Conservation (phyloP, 2,113 vertebrate species). For the Scartelaos histophorus region DNA sequence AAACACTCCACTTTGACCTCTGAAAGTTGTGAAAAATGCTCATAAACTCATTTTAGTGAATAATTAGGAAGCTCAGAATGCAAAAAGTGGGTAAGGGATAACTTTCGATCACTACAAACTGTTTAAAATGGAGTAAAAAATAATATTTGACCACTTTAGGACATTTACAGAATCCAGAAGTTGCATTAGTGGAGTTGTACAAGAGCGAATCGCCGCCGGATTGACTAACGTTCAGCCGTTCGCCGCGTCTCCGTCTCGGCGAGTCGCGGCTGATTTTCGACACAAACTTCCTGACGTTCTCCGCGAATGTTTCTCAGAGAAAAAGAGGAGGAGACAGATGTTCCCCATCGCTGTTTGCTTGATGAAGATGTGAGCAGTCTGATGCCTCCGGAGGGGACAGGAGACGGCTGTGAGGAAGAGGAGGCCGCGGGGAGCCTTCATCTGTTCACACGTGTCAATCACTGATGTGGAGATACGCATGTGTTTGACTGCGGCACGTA, state of each 20-base stretch:
- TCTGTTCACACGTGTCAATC: constrained; percentile 69
- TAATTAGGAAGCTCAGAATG: no score
- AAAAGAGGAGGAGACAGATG: constrained; percentile 46
- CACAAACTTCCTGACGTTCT: constrained; percentile 15
- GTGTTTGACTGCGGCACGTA: constrained; percentile 58
- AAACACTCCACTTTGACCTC: no score
- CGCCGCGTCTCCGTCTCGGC: neutral
- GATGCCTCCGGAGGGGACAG: constrained; percentile 35
- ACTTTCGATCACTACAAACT: no score
- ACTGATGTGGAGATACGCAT: constrained; percentile 65
- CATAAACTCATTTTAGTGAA: no score
- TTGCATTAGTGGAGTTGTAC: no score
- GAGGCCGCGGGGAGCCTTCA: constrained; percentile 45
- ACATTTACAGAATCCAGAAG: no score
- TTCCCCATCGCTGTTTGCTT: constrained; percentile 42
- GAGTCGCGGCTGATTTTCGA: constrained; percentile 49
- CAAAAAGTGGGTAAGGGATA: no score
- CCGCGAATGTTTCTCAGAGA: constrained; percentile 29
- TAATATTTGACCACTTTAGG: no score
- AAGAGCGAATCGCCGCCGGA: constrained; percentile 42
- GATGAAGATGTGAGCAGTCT: constrained; percentile 32
- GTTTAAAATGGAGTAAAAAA: no score
- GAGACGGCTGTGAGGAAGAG: constrained; percentile 30
- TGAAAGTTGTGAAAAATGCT: no score
- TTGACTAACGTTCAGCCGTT: constrained; percentile 11